Base-by-base conservation (phyloP, 2,113 vertebrate genomes). In the Antigone vipio region DNA sequence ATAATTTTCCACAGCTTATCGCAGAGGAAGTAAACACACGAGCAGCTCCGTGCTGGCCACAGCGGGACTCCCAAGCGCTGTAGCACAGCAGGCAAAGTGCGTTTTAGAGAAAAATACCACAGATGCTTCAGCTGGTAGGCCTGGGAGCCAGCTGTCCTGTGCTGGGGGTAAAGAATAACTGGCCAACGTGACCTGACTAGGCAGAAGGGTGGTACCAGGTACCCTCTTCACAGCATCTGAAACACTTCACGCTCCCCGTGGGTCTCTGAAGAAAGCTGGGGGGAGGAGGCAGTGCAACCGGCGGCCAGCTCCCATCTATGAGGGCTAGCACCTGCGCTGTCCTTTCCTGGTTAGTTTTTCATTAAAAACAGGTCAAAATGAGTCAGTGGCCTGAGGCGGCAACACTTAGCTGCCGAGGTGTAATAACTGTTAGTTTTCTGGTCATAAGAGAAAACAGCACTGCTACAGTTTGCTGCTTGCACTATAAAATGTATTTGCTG, bases 131-230 rank as follows among this genome's bases (percentile, higher is more conserved):
- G 15, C 40, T 85, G 23, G 6, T 68, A 15, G 17, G 44, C 17
- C 52, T 64, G 49, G 35, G 40, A 90, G 22, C 32, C 87, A 87
- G 59, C 59, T 93, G 55, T 80, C 29, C n/a, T 50, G 3, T 81
- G 42, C 47, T 75, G 38, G 23, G 11, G 7, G 4, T 52, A 68
- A 78, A 60, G 69, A 82, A 78, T 52, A 67, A 59, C 69, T 30
- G 42, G 18, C 13, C n/a, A 42, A 1, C 15, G 18, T 55, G 76
- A 67, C n/a, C 7, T 0, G 0, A 75, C 44, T 3, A 50, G n/a
- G 42, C 90, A 67, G 17, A 30, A 45, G 26, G 13, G 22, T 30
- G 16, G 26, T 86, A 58, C 30, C 12, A 26, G 44, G 13, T 71
- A 27, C 17, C 6, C 8, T 64, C 30, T 73, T 62, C 58, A 44